phyloP scores from a whole-genome alignment of 2,888 invertebrate genomes.

The Rapana venosa region DNA sequence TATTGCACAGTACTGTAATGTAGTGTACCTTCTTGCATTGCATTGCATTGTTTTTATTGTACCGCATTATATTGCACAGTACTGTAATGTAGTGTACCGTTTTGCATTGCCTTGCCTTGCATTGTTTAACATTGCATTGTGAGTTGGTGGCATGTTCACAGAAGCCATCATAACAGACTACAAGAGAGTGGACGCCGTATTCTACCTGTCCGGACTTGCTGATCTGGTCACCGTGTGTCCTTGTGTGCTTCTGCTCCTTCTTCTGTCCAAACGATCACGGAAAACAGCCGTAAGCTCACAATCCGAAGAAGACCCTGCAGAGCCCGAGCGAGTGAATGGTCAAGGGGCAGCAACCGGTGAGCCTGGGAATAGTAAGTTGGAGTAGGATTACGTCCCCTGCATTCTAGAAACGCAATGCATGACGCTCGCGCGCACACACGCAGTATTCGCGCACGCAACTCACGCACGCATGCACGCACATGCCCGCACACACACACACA shows the following conservation, averaged over 20 bases:
- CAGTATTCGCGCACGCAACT: neutral
- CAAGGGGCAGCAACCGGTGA: neutral
- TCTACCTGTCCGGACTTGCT: slow-evolving; percentile 20
- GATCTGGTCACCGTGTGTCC: neutral
- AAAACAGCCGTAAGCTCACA: neutral
- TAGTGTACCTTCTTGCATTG: neutral
- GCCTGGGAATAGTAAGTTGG: neutral
- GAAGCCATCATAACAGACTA: neutral
- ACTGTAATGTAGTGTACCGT: neutral
- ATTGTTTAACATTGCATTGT: neutral
- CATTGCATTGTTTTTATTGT: too few relatives aligned
- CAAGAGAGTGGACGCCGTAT: neutral
- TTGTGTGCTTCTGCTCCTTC: neutral
- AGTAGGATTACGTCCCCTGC: neutral
- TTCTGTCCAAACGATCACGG: neutral
- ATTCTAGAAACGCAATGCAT: neutral
- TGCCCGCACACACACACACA: neutral
- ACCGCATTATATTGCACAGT: neutral
- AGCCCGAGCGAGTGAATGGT: neutral
- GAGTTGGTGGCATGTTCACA: neutral
- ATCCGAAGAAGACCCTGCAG: neutral
- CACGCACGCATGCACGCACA: neutral
- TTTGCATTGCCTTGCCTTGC: neutral
- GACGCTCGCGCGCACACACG: neutral
- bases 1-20: neutral